Conservation (phyloP, 2,888 invertebrate species). For the Athripsodes cinereus region DNA sequence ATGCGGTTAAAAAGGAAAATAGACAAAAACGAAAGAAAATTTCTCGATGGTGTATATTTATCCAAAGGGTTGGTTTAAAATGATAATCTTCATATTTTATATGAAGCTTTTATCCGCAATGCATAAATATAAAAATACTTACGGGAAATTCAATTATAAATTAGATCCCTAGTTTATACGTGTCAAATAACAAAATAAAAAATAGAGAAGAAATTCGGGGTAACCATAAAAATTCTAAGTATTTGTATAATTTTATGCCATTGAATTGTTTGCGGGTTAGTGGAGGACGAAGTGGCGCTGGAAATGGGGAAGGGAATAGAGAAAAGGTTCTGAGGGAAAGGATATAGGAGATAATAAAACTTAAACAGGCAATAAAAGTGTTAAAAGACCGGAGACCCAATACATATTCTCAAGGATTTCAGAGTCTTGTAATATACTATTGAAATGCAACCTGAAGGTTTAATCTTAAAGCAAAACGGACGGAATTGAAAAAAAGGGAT, state of each 20-base stretch:
- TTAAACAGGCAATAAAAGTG: slow-evolving; percentile 7
- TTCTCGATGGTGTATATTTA: too few relatives aligned
- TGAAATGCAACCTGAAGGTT: not conserved
- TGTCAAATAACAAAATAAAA: not conserved
- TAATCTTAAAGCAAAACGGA: too few relatives aligned
- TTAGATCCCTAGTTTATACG: too few relatives aligned
- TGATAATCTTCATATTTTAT: too few relatives aligned
- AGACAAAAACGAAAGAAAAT: too few relatives aligned
- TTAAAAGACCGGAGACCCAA: not conserved
- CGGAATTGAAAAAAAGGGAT: too few relatives aligned
- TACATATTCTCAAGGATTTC: not conserved
- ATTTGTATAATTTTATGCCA: not conserved
- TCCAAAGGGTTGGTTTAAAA: too few relatives aligned
- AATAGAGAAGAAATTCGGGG: not conserved
- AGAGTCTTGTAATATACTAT: not conserved
- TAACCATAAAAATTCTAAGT: not conserved
- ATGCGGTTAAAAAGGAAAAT: too few relatives aligned
- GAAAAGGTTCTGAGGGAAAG: not conserved
- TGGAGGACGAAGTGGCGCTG: not conserved
- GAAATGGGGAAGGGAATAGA: not conserved
- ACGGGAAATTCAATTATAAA: too few relatives aligned
- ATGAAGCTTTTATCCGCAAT: too few relatives aligned
- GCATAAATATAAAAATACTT: too few relatives aligned
- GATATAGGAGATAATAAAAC: not conserved
- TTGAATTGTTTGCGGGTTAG: not conserved